Base-by-base conservation (phyloP, 2,113 vertebrate genomes). In the Trinectes maculatus region DNA sequence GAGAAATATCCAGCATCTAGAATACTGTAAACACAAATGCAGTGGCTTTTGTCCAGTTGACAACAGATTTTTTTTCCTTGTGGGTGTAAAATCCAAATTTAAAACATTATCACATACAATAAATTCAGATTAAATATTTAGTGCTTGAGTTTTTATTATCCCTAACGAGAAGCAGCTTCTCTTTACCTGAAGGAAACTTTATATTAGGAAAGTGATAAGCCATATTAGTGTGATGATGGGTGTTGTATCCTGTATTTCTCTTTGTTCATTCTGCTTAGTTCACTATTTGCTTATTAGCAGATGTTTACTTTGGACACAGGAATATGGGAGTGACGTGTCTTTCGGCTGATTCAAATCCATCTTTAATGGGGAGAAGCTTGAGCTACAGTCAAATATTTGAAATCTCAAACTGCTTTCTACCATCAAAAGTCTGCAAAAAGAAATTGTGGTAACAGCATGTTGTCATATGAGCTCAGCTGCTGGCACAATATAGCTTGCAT, bases 161-260 rank as follows among this genome's bases (percentile, higher is more conserved):
- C 31, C 36, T 29, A 21, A n/a, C 6, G 6, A 60, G 8, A 29
- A 44, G 18, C 2, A 0, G 55, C 12, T 29, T 7, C 8, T 75
- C 63, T 74, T 62, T 25, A 39, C n/a, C 13, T 22, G 29, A 68
- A 61, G 40, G 57, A 64, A 47, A 51, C 4, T 26, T 33, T 28
- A 6, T 34, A 18, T 63, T 56, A 7, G 37, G 60, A 51, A 77
- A 65, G 53, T 65, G 43, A 80, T 67, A 74, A 81, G 83, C 79
- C 79, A 77, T 83, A 80, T 71, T 37, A 36, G 74, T 54, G 54
- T 40, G 48, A 51, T 58, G 39, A 61, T 63, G 10, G 39, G 22
- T 69, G 65, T 49, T 53, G 22, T 71, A 1, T 69, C 36, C 21
- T 53, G 21, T 47, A 28, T 61, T 47, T 44, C 18, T 44, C 21